Conservation (phyloP, 53 echinoderm and acorn worm genomes). For the Paracentrotus lividus region DNA sequence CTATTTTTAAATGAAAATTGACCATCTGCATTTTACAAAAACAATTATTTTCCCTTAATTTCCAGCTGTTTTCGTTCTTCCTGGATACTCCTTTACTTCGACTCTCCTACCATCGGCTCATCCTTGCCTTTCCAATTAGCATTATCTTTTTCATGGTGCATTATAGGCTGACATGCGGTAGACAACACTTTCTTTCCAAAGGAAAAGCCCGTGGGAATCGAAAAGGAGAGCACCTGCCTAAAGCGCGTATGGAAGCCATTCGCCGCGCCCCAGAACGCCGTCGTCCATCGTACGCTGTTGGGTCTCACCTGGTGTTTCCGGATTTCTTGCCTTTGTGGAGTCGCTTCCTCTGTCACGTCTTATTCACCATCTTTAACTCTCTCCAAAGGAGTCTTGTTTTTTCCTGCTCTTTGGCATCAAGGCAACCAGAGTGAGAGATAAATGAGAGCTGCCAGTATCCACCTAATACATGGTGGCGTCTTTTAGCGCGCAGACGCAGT, state of each 20-base stretch:
- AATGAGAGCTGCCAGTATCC: neutral
- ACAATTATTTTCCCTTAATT: too few relatives aligned
- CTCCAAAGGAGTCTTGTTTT: slow-evolving; percentile 50
- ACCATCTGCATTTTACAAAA: too few relatives aligned
- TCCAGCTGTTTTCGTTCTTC: neutral
- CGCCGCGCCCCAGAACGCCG: slow-evolving; percentile 60
- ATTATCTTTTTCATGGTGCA: slow-evolving; percentile 9
- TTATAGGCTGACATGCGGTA: slow-evolving; percentile 51
- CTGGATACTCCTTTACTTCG: slow-evolving; percentile 30
- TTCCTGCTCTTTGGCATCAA: slow-evolving; percentile 48
- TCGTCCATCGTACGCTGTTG: slow-evolving; percentile 40
- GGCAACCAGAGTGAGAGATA: slow-evolving; percentile 5
- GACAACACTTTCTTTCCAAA: neutral
- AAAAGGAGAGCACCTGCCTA: neutral
- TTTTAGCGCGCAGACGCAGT: slow-evolving; percentile 1
- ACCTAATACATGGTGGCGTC: neutral
- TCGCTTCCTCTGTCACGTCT: neutral
- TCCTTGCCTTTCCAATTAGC: slow-evolving; percentile 32
- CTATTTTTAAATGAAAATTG: too few relatives aligned
- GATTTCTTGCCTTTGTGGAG: slow-evolving; percentile 26
- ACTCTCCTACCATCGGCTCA: slow-evolving; percentile 28
- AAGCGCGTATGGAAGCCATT: neutral
- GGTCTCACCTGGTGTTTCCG: slow-evolving; percentile 58
- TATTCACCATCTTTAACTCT: slow-evolving; percentile 56
- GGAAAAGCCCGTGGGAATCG: neutral